Percentiles rank a stretch among this genome's conserved stretches.
phyloP scores from a whole-genome alignment of 2,888 invertebrate genomes.

The Drosophila pullipes region DNA sequence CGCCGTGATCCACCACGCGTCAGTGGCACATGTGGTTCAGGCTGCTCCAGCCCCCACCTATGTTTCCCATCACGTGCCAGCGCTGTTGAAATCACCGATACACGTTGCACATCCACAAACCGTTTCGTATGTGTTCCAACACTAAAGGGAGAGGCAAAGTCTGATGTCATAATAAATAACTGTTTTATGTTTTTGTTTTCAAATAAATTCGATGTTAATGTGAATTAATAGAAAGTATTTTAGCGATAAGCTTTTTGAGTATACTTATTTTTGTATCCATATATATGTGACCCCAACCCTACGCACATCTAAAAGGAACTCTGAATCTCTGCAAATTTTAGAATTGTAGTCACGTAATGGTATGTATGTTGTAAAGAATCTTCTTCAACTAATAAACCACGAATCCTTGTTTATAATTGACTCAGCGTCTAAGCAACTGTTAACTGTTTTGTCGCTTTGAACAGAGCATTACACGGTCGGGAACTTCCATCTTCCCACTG shows the following conservation, averaged over 20 bases:
- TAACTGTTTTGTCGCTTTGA: not conserved
- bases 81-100: conserved; percentile 64
- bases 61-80: conserved; percentile 69
- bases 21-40: conserved; percentile 67
- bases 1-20: conserved; percentile 75
- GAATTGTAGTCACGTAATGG: not conserved
- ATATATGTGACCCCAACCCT: not conserved
- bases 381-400: not conserved
- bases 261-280: not conserved
- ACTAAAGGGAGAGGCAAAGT: conserved; percentile 29
- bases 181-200: conserved; percentile 13
- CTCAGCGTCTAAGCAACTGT: not conserved
- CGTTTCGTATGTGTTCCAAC: conserved; percentile 76
- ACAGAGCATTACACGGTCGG: not conserved
- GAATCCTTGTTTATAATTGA: not conserved
- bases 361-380: not conserved
- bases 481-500: not conserved
- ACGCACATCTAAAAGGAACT: not conserved
- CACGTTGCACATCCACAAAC: conserved; percentile 70
- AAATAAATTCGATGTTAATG: conserved; percentile 18
- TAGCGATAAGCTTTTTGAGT: not conserved
- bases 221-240: not conserved
- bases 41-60: conserved; percentile 59
- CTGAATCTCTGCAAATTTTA: not conserved
- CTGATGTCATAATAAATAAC: conserved; percentile 17